Evolutionary conservation across 64 coral and sea anemone species (phyloP).

Genomic region (Actinia equina): DNA sequence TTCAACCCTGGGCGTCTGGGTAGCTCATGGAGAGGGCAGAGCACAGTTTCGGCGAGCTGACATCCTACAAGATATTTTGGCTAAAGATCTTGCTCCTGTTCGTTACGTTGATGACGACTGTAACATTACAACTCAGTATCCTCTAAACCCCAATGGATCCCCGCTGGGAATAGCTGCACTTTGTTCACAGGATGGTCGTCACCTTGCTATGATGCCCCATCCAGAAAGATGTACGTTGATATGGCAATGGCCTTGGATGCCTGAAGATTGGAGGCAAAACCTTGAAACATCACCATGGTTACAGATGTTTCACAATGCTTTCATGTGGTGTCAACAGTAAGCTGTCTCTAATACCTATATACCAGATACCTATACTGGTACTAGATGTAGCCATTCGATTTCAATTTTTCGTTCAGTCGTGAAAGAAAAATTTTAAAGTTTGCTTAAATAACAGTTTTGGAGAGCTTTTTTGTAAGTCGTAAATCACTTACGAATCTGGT

Average conservation of each 20-base stretch:
- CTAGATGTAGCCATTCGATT: too few species aligned
- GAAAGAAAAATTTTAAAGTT: too few species aligned
- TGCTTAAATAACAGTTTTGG: too few species aligned
- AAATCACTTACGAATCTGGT: too few species aligned
- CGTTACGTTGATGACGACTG: slow-evolving; percentile 87
- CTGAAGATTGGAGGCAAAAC: slow-evolving; percentile 67
- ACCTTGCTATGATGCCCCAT: slow-evolving; percentile 99
- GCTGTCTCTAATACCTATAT: too few species aligned
- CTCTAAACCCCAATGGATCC: slow-evolving; percentile 93
- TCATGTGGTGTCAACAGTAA: slow-evolving; percentile 62
- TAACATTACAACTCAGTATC: slow-evolving; percentile 72
- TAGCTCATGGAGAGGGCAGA: slow-evolving; percentile 92
- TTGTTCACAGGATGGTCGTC: slow-evolving; percentile 87
- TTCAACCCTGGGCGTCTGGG: slow-evolving; percentile 87
- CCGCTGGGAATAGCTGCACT: slow-evolving; percentile 88
- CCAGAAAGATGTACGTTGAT: slow-evolving; percentile 87
- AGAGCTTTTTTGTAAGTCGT: too few species aligned
- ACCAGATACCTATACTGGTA: too few species aligned
- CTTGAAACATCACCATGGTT: slow-evolving; percentile 86
- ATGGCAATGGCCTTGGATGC: slow-evolving; percentile 99
- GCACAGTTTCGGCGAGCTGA: slow-evolving; percentile 43
- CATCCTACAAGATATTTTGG: slow-evolving; percentile 56
- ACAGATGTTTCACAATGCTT: slow-evolving; percentile 93
- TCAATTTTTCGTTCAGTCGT: too few species aligned
- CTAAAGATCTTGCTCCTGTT: slow-evolving; percentile 76